Percentiles rank a stretch among this genome's conserved stretches.
Evolutionary conservation across 2,113 vertebrate species (phyloP).

Genomic region (Choloepus hoffmanni): DNA sequence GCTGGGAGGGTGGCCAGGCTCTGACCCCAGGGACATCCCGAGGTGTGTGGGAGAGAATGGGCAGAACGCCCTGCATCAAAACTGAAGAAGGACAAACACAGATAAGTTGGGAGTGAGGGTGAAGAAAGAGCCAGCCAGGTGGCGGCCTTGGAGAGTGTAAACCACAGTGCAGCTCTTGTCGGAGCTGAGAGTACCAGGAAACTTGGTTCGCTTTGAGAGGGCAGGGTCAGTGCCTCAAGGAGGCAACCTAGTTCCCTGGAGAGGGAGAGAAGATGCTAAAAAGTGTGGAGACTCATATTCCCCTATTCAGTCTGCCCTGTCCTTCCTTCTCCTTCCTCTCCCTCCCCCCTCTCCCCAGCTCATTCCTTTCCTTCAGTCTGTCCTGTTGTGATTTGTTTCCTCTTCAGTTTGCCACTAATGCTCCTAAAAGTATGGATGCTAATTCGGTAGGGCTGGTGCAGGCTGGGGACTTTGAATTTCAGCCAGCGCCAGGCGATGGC

Average conservation of each 20-base stretch:
- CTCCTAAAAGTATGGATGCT: not conserved
- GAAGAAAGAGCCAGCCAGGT: not conserved
- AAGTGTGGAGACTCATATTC: fast-evolving
- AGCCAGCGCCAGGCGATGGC: not conserved
- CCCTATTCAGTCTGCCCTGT: not conserved
- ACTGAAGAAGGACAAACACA: not conserved
- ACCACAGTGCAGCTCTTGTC: not conserved
- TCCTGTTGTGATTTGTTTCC: not conserved
- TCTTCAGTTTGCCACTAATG: too few species aligned
- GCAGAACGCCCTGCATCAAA: too few species aligned
- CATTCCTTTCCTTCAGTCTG: not conserved
- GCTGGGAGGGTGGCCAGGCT: not conserved
- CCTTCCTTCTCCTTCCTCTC: too few species aligned
- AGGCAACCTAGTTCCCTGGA: not conserved
- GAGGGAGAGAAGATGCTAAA: not conserved
- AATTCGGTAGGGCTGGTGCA: not conserved
- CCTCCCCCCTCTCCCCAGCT: not conserved
- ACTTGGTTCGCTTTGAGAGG: not conserved
- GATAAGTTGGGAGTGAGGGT: not conserved
- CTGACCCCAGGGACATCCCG: not conserved
- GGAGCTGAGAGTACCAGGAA: not conserved
- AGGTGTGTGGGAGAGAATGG: not conserved
- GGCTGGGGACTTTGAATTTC: not conserved
- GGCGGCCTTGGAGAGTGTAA: not conserved
- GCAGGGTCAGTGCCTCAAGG: not conserved